These are phyloP conservation scores for Drosophila seclusa DNA, from an alignment of 2,888 invertebrate genomes.

Conservation along the genomic window DNA sequence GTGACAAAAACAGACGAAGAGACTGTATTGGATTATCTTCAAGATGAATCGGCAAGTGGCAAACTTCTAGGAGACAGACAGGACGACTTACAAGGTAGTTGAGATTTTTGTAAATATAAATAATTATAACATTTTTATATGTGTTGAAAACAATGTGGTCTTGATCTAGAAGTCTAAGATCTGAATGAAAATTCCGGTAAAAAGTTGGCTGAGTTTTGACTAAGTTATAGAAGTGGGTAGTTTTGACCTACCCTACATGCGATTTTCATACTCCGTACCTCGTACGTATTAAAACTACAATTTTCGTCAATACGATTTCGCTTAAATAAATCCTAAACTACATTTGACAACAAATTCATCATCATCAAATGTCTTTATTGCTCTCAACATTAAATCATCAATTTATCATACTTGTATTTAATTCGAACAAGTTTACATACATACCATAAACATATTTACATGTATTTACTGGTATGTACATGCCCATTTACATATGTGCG, in stretches of 20 bases:
- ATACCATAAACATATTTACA: not conserved
- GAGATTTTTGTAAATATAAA: not conserved
- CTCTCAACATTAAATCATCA: conserved; percentile 1
- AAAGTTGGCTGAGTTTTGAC: not conserved
- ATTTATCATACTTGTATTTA: not conserved
- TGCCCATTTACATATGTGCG: conserved; percentile 3
- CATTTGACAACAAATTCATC: not conserved
- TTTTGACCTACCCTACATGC: not conserved
- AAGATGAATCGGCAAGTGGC: conserved; percentile 82
- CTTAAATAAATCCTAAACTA: not conserved
- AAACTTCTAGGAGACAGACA: conserved; percentile 79
- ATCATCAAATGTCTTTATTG: not conserved
- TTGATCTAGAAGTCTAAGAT: not conserved
- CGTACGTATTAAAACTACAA: not conserved
- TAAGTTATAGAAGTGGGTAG: not conserved
- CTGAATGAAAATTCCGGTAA: not conserved
- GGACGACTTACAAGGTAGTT: conserved; percentile 75
- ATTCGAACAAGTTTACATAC: not conserved
- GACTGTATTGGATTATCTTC: conserved; percentile 74
- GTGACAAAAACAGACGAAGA: conserved; percentile 83
- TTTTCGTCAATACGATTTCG: not conserved
- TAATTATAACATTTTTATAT: not conserved
- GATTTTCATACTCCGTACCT: not conserved
- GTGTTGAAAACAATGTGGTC: not conserved
- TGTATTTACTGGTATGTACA: conserved; percentile 10